Evolutionary conservation across 2,888 invertebrate species (phyloP).

Genomic region (Tiliacea citrago): DNA sequence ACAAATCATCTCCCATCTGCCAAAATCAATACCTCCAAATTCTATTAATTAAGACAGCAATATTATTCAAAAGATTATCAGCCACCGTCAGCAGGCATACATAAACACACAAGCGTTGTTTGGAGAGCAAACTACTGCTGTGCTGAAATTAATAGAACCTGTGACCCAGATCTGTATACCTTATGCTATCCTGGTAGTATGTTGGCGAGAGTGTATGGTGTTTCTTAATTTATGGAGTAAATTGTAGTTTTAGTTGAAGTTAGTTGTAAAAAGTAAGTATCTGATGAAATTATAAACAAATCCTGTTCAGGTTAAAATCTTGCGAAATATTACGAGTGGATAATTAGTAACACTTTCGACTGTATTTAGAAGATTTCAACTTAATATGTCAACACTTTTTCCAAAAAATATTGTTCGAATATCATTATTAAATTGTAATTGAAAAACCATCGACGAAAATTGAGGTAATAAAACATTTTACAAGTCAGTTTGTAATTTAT

Average conservation of each 20-base stretch:
- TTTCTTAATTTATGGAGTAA: background rate
- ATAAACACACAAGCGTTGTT: constrained; percentile 53
- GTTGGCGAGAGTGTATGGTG: background rate
- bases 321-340: too few relatives aligned
- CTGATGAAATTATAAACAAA: too few relatives aligned
- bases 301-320: too few relatives aligned
- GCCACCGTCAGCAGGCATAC: constrained; percentile 29
- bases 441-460: too few relatives aligned
- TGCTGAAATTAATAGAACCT: constrained; percentile 47
- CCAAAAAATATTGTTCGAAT: too few relatives aligned
- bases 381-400: too few relatives aligned
- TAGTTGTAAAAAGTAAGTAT: background rate
- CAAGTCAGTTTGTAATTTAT: too few relatives aligned
- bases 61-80: constrained; percentile 64
- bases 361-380: too few relatives aligned
- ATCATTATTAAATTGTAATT: too few relatives aligned
- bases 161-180: constrained; percentile 22
- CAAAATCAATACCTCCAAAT: constrained; percentile 34
- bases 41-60: constrained; percentile 57
- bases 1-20: background rate
- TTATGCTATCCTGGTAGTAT: constrained; percentile 13
- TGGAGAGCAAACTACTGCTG: constrained; percentile 51
- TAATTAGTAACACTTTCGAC: too few relatives aligned
- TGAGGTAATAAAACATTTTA: too few relatives aligned
- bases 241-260: background rate